Percentiles rank a stretch among this genome's conserved stretches.
Conservation (phyloP, 2,113 vertebrate species). For the Ploceus nigricollis region DNA sequence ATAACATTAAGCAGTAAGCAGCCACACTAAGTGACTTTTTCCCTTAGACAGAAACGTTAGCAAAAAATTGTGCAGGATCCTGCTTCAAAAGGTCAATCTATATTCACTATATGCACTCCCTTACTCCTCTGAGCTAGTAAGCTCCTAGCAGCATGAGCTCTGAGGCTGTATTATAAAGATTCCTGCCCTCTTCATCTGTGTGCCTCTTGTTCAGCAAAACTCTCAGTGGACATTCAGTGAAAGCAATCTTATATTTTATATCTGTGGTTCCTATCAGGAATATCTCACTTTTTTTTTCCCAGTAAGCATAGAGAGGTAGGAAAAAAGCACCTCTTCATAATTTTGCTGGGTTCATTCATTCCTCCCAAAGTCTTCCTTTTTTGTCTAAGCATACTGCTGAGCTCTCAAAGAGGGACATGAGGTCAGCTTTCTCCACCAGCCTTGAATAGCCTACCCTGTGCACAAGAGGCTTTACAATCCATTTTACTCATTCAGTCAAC, state of each 20-base stretch:
- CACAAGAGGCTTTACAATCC: background rate
- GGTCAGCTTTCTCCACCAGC: background rate
- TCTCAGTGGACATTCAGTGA: background rate
- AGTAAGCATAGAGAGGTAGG: background rate
- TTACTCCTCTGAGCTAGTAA: background rate
- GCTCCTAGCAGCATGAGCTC: background rate
- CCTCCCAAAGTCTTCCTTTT: background rate
- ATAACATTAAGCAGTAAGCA: background rate
- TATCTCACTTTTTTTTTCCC: background rate
- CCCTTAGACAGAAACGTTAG: background rate
- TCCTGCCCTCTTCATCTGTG: background rate
- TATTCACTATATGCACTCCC: background rate
- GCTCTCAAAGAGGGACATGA: background rate
- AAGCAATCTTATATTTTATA: constrained; percentile 23
- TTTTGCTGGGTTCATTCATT: background rate
- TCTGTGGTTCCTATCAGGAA: background rate
- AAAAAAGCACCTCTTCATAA: background rate
- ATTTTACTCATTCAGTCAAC: background rate
- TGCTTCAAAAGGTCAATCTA: background rate
- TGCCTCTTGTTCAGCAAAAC: constrained; percentile 3
- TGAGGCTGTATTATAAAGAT: constrained; percentile 20
- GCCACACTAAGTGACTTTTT: background rate
- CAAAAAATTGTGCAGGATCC: background rate
- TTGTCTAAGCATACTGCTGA: background rate
- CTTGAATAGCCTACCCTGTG: background rate